Conservation (phyloP, 1,140 invertebrate genomes). For the Drosophila ohnishii region DNA sequence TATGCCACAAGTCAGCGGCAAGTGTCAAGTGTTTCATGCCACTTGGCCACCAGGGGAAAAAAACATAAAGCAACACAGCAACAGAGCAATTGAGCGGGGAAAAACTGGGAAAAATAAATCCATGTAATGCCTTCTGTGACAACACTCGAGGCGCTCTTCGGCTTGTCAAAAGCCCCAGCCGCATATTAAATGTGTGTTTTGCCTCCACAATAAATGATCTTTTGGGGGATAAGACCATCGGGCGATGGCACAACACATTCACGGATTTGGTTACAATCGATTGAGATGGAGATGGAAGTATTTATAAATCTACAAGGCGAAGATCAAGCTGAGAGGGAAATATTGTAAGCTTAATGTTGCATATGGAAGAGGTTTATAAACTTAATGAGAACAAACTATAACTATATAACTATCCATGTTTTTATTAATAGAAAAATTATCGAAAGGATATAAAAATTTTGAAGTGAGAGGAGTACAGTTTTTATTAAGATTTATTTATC, state of each 20-base stretch:
- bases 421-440: no score
- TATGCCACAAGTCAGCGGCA: slow-evolving; percentile 76
- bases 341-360: background rate
- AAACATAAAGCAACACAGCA: slow-evolving; percentile 9
- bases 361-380: no score
- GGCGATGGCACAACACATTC: slow-evolving; percentile 24
- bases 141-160: slow-evolving; percentile 72
- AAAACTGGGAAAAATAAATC: slow-evolving; percentile 49
- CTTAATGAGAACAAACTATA: no score
- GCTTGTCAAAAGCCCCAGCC: slow-evolving; percentile 51
- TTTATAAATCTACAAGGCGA: slow-evolving; percentile 1
- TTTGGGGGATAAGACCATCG: slow-evolving; percentile 36
- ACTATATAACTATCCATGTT: no score
- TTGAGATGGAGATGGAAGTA: slow-evolving; percentile 15
- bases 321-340: background rate
- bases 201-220: slow-evolving; percentile 44
- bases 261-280: slow-evolving; percentile 21
- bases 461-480: background rate
- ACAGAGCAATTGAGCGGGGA: background rate
- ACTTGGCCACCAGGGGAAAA: slow-evolving; percentile 54
- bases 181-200: slow-evolving; percentile 55
- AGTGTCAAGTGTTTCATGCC: slow-evolving; percentile 76
- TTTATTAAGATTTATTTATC: background rate
- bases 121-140: slow-evolving; percentile 71
- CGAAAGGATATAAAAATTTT: no score